A percentile compares a stretch with the other conserved stretches of the same genome.
These are phyloP conservation scores for Drosophila infuscata DNA, from an alignment of 2,888 invertebrate genomes.

Conservation along the genomic window DNA sequence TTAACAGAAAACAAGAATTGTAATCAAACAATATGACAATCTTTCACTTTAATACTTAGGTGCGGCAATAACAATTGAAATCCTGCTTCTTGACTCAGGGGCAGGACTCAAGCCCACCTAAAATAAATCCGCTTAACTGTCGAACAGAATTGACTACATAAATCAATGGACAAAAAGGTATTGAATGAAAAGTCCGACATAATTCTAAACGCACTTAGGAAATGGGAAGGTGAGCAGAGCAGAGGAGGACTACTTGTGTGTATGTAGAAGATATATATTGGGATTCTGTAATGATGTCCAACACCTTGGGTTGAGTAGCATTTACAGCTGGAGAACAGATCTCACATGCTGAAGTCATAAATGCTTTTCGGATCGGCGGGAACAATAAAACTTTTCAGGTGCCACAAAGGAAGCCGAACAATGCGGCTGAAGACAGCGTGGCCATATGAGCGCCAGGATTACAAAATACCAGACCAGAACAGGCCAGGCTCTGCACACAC, in stretches of 20 bases:
- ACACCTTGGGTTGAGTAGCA: constrained; percentile 44
- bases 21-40: constrained; percentile 67
- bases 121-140: constrained; percentile 69
- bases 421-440: constrained; percentile 43
- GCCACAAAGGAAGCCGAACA: constrained; percentile 66
- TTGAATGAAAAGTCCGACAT: constrained; percentile 72
- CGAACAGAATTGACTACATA: constrained; percentile 56
- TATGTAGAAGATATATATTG: constrained; percentile 3
- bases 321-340: constrained; percentile 66
- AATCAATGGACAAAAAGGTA: constrained; percentile 67
- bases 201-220: constrained; percentile 32
- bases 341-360: constrained; percentile 69
- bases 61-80: constrained; percentile 27
- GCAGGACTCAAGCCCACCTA: constrained; percentile 63
- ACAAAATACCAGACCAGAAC: constrained; percentile 19
- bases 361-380: constrained; percentile 47
- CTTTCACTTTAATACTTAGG: constrained; percentile 46
- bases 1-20: constrained; percentile 31
- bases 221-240: not conserved
- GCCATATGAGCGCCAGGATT: constrained; percentile 75
- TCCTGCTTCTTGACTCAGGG: constrained; percentile 51
- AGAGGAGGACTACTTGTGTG: constrained; percentile 6
- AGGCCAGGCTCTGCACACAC: constrained; percentile 15
- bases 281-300: constrained; percentile 39
- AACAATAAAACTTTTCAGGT: constrained; percentile 59